Base-by-base conservation (phyloP, 37 sponge, comb jelly and placozoan genomes). In the Dysidea cf. avara region DNA sequence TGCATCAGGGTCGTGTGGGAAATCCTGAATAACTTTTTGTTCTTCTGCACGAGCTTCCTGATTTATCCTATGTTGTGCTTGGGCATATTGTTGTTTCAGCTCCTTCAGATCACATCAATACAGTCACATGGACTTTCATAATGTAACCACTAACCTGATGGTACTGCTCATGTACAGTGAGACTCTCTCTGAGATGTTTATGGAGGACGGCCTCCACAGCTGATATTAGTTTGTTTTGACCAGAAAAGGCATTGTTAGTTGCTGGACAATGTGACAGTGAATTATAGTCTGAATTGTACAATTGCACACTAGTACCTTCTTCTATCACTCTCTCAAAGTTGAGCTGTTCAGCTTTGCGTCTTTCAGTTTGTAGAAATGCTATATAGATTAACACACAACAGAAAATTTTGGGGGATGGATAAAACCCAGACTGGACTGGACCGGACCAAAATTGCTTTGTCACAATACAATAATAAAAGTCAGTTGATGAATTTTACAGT, bases 181-280 rank as follows among this genome's bases (percentile, higher is more conserved):
- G 39, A 30, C 68, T 86, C 5, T 69, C 69, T 61, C 79, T 86
- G 53, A 86, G 62, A 59, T 86, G 86, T 35, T 86, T 79, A 51
- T 60, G 67, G 1, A 86, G 80, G n/a, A 86, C 75, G 17, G 60
- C 62, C 68, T 78, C 64, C 24, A 86, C 68, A 25, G 86, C 80
- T 14, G 86, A 72, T n/a, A 57, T 58, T 32, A 74, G 20, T 21
- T 22, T 62, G 51, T 11, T 31, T n/a, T 48, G 38, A 16, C 40
- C 48, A 39, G 67, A 74, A 7, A 50, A 68, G 26, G 67, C 49
- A 55, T 67, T 56, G 26, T 66, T 67, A 28, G 68, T 67, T 65
- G 51, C 30, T 49, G 30, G 14, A 32, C 46, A 43, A 5, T 12
- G 5, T 43, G 46, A 43, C 46, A 12, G 46, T 43, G 46, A 43